Percentiles rank a stretch among this genome's conserved stretches.
These are phyloP conservation scores for Drosophila melanogaster DNA, from an alignment of 1,140 invertebrate species.

Conservation along the genomic window Release_6_plus_ISO1_MT NC_004354.4:6117001-6117500, in stretches of 20 bases:
- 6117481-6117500: background rate
- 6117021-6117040: constrained; percentile 20
- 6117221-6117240: constrained; percentile 25
- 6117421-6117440: no score
- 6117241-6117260: background rate
- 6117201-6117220: constrained; percentile 21
- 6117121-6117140: constrained; percentile 36
- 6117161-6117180: constrained; percentile 43
- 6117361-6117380: constrained; percentile 1
- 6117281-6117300: constrained; percentile 13
- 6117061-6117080: constrained; percentile 2
- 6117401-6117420: no score
- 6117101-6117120: constrained; percentile 8
- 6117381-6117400: background rate
- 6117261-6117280: constrained; percentile 20
- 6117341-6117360: background rate
- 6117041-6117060: constrained; percentile 4
- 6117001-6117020: constrained; percentile 42
- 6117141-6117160: constrained; percentile 21
- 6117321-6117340: constrained; percentile 8
- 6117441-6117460: no score
- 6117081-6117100: constrained; percentile 1
- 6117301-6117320: background rate
- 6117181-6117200: constrained; percentile 34
- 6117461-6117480: no score